Percentiles rank a stretch among this genome's conserved stretches.
Evolutionary conservation across 1,140 invertebrate species (phyloP).

Genomic region (Colletes latitarsis): DNA sequence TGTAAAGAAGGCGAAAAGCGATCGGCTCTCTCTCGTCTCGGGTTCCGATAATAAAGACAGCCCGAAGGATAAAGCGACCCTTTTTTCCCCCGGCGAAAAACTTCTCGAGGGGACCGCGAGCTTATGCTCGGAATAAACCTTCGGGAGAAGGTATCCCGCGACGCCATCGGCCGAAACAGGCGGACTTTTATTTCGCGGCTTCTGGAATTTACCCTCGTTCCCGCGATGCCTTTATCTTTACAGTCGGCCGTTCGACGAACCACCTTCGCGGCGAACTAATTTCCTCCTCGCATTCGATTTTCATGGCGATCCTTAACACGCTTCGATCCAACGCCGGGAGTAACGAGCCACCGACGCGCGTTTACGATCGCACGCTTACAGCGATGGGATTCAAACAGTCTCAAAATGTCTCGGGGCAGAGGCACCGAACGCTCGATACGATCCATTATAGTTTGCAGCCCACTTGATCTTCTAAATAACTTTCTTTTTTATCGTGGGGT

Average conservation of each 20-base stretch:
- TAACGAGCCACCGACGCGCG: conserved; percentile 69
- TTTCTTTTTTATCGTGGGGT: too few species aligned
- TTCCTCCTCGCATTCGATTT: conserved; percentile 77
- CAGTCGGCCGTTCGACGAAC: conserved; percentile 47
- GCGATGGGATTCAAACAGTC: too few species aligned
- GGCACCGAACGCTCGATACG: too few species aligned
- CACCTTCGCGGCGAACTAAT: conserved; percentile 63
- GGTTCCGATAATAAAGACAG: conserved; percentile 69
- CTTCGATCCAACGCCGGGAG: conserved; percentile 43
- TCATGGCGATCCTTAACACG: conserved; percentile 69
- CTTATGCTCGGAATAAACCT: conserved; percentile 74
- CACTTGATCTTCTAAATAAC: too few species aligned
- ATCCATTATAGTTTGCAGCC: too few species aligned
- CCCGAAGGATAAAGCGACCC: conserved; percentile 58
- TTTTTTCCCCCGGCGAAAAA: conserved; percentile 34
- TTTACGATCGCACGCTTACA: conserved; percentile 39
- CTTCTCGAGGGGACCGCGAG: conserved; percentile 50
- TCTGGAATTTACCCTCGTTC: conserved; percentile 47
- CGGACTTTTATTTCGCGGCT: conserved; percentile 60
- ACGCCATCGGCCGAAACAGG: conserved; percentile 4
- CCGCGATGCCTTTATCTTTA: conserved; percentile 68
- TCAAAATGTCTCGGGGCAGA: too few species aligned
- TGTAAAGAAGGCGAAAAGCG: conserved; percentile 74
- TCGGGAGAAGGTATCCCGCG: conserved; percentile 43
- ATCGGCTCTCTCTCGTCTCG: conserved; percentile 58